Conservation (phyloP, 2,797 vertebrate genomes). For the Brachymystax lenok region DNA sequence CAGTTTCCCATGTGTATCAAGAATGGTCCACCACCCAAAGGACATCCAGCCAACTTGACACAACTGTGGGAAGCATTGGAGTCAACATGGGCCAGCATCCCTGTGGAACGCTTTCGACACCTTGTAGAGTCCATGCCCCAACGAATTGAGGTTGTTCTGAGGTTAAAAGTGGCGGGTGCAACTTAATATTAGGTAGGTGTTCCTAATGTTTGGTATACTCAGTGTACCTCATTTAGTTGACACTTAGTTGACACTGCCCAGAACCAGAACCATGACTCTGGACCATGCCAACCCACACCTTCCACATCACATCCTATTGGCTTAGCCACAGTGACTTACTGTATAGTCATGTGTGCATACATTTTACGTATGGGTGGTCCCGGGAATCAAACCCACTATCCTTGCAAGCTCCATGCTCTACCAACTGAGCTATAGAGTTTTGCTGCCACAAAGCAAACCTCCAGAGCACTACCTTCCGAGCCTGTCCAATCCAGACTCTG, state of each 20-base stretch:
- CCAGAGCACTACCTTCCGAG: conserved; percentile 26
- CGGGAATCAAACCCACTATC: not conserved
- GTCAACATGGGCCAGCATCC: too few relatives aligned
- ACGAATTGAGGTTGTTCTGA: too few relatives aligned
- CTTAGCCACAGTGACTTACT: not conserved
- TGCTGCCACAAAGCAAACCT: conserved; percentile 20
- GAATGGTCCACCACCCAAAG: too few relatives aligned
- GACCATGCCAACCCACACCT: not conserved
- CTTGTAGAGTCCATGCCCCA: too few relatives aligned
- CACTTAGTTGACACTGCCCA: not conserved
- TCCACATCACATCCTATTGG: conserved; percentile 42
- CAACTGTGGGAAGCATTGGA: too few relatives aligned
- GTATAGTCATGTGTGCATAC: not conserved
- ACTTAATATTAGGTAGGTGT: not conserved
- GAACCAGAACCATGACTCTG: conserved; percentile 5
- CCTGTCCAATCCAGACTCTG: conserved; percentile 26
- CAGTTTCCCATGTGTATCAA: too few relatives aligned
- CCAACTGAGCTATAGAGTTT: not conserved
- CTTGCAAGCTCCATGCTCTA: not conserved
- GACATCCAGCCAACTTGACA: too few relatives aligned
- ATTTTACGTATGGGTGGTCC: not conserved
- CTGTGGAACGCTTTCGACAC: too few relatives aligned
- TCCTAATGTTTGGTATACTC: not conserved
- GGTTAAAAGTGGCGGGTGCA: too few relatives aligned
- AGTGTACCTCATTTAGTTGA: not conserved